Conservation (phyloP, 2,888 invertebrate genomes). For the Sylvicola cinctus region DNA sequence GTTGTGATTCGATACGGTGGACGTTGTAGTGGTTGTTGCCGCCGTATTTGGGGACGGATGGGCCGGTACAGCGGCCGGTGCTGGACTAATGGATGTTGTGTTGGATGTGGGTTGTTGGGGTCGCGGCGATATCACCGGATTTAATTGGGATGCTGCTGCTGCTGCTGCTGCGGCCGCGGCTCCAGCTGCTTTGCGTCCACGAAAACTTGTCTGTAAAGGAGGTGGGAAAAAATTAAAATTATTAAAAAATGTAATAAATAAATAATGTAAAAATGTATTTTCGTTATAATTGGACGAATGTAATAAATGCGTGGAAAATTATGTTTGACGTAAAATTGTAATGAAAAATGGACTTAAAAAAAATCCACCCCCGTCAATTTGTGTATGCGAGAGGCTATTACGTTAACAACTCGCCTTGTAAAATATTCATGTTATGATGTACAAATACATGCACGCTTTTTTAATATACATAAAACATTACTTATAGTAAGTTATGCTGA, state of each 20-base stretch:
- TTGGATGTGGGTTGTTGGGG: slow-evolving; percentile 8
- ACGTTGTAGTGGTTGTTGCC: slow-evolving; percentile 13
- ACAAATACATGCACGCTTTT: too few relatives aligned
- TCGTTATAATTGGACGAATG: too few relatives aligned
- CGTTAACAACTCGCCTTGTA: too few relatives aligned
- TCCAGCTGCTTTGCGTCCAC: slow-evolving; percentile 10
- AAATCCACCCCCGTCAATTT: too few relatives aligned
- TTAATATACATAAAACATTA: too few relatives aligned
- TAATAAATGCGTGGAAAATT: too few relatives aligned
- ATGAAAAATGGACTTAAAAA: too few relatives aligned
- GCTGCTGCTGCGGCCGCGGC: slow-evolving; percentile 1
- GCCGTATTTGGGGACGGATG: slow-evolving; percentile 12
- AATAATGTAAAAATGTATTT: too few relatives aligned
- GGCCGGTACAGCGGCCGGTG: slow-evolving; percentile 10
- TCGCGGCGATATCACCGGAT: slow-evolving; percentile 9
- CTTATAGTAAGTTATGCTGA: too few relatives aligned
- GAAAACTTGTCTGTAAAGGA: slow-evolving; percentile 9
- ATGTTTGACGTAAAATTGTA: too few relatives aligned
- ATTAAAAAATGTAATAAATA: background rate
- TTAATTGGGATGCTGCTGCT: slow-evolving; percentile 7
- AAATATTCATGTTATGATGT: too few relatives aligned
- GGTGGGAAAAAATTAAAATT: slow-evolving; percentile 6
- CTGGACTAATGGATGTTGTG: slow-evolving; percentile 10
- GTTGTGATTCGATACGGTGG: slow-evolving; percentile 10
- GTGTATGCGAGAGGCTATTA: too few relatives aligned